Conservation (phyloP, 2,888 invertebrate genomes). For the Vesta saturnalis region DNA sequence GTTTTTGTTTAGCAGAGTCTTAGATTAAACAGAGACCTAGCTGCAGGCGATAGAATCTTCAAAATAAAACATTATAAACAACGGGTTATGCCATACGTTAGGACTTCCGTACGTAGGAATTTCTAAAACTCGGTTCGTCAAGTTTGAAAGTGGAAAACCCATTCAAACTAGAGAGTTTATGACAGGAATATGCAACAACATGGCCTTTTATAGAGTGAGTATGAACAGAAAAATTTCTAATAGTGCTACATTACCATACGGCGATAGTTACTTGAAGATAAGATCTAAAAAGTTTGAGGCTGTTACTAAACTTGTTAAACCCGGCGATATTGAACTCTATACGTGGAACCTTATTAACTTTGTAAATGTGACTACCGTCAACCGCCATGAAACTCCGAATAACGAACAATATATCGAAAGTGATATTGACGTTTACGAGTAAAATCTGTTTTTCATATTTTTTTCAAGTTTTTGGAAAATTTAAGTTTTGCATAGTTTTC, state of each 20-base stretch:
- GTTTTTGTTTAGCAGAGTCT: constrained; percentile 15
- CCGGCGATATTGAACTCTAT: neutral
- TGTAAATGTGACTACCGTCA: too few relatives aligned
- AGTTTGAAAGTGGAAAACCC: constrained; percentile 10
- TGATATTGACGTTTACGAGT: too few relatives aligned
- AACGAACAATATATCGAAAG: too few relatives aligned
- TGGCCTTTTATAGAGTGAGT: too few relatives aligned
- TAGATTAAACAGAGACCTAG: neutral
- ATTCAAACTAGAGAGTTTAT: constrained; percentile 13
- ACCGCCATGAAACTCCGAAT: too few relatives aligned
- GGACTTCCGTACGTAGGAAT: constrained; percentile 14
- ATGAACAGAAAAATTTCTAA: neutral
- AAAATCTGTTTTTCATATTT: too few relatives aligned
- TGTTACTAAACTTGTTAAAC: neutral
- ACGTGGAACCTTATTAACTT: too few relatives aligned
- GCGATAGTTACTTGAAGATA: neutral
- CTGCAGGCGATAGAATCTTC: neutral
- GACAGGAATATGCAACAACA: too few relatives aligned
- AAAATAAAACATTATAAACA: neutral
- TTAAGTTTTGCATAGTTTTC: too few relatives aligned
- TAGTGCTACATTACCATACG: neutral
- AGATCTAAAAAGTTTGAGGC: neutral
- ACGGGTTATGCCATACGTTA: neutral
- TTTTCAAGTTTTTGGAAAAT: too few relatives aligned
- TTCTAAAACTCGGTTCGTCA: constrained; percentile 17